Conservation (phyloP, 2,888 invertebrate genomes). For the Erpobdella octoculata region DNA sequence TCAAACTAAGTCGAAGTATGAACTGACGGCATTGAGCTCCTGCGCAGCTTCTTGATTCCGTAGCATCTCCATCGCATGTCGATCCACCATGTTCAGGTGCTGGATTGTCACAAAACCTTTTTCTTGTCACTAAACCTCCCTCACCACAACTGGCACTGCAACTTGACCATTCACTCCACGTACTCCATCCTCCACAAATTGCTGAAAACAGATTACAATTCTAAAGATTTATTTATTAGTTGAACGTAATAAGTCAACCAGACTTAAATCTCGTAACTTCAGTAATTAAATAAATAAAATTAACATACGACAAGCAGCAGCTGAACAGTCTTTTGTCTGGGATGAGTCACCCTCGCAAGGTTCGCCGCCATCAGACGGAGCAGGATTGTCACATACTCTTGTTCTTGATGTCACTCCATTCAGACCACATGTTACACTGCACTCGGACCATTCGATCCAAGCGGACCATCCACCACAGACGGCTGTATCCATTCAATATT, state of each 20-base stretch:
- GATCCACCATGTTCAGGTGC: constrained; percentile 38
- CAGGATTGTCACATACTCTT: constrained; percentile 32
- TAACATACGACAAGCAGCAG: constrained; percentile 28
- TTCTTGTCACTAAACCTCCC: constrained; percentile 19
- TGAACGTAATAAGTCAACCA: too few relatives aligned
- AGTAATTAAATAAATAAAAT: too few relatives aligned
- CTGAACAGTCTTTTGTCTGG: constrained; percentile 29
- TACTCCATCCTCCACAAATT: constrained; percentile 32
- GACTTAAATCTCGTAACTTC: too few relatives aligned
- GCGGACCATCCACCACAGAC: constrained; percentile 32
- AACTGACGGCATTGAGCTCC: constrained; percentile 27
- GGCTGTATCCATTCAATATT: not conserved
- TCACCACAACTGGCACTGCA: constrained; percentile 34
- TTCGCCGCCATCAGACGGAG: constrained; percentile 33
- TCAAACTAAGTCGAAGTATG: not conserved
- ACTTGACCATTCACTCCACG: constrained; percentile 32
- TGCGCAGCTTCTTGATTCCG: constrained; percentile 17
- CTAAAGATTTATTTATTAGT: too few relatives aligned
- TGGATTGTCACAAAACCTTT: constrained; percentile 35
- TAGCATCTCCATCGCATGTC: constrained; percentile 37
- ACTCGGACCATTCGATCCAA: constrained; percentile 33
- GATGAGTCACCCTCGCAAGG: constrained; percentile 28
- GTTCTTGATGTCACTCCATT: constrained; percentile 27
- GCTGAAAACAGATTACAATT: too few relatives aligned
- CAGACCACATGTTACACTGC: constrained; percentile 33